These are phyloP conservation scores for Rutilus rutilus DNA, from an alignment of 2,113 vertebrate genomes.

Conservation along the genomic window DNA sequence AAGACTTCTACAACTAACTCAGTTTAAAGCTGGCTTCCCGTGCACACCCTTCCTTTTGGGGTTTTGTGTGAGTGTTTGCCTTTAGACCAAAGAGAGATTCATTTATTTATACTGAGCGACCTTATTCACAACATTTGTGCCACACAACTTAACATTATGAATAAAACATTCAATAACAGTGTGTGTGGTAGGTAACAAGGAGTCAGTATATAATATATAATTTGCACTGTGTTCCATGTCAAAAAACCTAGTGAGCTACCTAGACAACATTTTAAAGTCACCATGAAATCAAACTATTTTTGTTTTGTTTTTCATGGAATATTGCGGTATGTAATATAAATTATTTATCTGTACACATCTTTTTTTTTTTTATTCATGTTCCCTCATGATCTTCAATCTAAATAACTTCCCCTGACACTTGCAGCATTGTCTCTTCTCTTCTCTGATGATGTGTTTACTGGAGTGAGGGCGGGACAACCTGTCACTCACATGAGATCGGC, in stretches of 20 bases:
- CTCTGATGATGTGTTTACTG: no score
- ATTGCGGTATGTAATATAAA: no score
- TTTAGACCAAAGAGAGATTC: slow-evolving; percentile 13
- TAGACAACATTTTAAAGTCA: no score
- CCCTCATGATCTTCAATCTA: no score
- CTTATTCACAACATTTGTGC: slow-evolving; percentile 22
- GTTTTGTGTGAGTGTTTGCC: background rate
- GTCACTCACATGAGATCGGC: no score
- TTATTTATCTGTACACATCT: no score
- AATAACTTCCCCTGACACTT: no score
- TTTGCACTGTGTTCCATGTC: background rate
- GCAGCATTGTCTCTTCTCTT: no score
- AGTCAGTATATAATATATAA: background rate
- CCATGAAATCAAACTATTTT: no score
- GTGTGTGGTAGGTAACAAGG: slow-evolving; percentile 9
- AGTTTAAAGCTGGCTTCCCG: slow-evolving; percentile 4
- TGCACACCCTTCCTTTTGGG: slow-evolving; percentile 29
- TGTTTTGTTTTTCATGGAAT: no score
- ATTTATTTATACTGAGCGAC: slow-evolving; percentile 21
- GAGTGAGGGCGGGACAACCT: no score
- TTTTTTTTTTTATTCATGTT: no score
- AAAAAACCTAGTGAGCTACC: background rate
- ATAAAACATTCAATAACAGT: background rate
- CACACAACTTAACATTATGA: background rate
- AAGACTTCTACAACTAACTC: slow-evolving; percentile 1